Evolutionary conservation across 35 echinoderm and acorn worm species (phyloP), one percentile per base, ranked within the genome.

Genomic region (Ophiothrix spiculata): DNA sequence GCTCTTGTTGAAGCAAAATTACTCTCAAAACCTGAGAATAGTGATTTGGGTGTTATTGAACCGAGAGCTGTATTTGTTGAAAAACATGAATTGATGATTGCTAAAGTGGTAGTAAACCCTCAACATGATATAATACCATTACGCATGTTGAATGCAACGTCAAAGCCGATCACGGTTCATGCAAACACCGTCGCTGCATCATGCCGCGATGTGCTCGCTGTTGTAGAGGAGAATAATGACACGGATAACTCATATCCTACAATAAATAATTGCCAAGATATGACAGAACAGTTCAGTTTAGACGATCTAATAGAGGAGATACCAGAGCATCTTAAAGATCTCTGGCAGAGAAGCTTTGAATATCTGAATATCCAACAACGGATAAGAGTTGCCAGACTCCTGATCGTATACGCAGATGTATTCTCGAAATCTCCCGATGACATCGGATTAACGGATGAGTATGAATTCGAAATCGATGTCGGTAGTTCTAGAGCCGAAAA

Each of bases 391-490:
- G 28, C 33, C 33, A 56, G 42, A 1, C 35, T 86, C 11, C 56
- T 83, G 28, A 46, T n/a, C 19, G 19, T 37, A 0, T 87, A 83
- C 79, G 12, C 4, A 19, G 88, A 87, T 56, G 93, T 86, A 11
- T 95, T 89, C 41, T 82, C 81, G 0, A 74, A 77, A 56, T 73
- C 78, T n/a, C 75, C 88, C 23, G 73, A 85, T 40, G 84, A 89
- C 40, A 75, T 96, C 36, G 93, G 90, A 17, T 38, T 38, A 13
- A 96, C 90, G 12, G 81, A 84, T 25, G 28, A 85, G 32, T 77
- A 77, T 1, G 75, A 86, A 29, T 90, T 91, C 83, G 79, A 32
- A 1, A 95, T 95, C 21, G 46, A 91, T 56, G 91, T 80, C 10
- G 63, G 40, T 28, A 75, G 34, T 23, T 31, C 86, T 11, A 46